Base-by-base conservation (phyloP, 2,888 invertebrate genomes). In the Clanis bilineata region DNA sequence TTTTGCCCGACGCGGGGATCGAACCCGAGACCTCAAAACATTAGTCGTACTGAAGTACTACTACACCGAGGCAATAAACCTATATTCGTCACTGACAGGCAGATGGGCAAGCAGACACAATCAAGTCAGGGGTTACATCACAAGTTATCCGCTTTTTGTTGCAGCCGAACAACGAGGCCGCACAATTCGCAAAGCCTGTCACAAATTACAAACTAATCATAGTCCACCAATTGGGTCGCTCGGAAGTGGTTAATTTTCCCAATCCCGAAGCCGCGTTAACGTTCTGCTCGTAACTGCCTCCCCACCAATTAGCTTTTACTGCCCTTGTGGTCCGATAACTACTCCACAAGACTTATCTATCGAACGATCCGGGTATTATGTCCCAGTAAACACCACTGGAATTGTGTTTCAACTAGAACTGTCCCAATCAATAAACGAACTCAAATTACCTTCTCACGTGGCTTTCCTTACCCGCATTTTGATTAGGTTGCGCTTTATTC, bases 291-390 rank as follows among this genome's bases (percentile, higher is more conserved):
- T 83, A 78, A 85, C 84, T 81, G 77, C 87, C 85, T 75, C 84
- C 85, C 84, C 79, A 73, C 85, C 89, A 89, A 89, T 90, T 90
- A 90, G 88, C 89, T 85, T 88, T 90, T 88, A 90, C 87, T 86
- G 79, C 87, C 82, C 85, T 86, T 85, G 85, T 81, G 88, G 85
- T 83, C 82, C 84, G 87, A 87, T 89, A 88, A 85, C 85, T 86
- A 81, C 82, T 82, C 82, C 73, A 64, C 76, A 76, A 82, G 84
- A 86, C 85, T 86, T 88, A 88, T 88, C 87, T 87, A 81, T 85
- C 80, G 82, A 76, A 72, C 80, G 79, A 77, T 76, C 83, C 76
- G 73, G 69, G 74, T 77, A 80, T 85, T 84, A 83, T 76, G 45
- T 59, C 45, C 59, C 55, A 59, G 59, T 59, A 59, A 59, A 59